A percentile compares a stretch with the other conserved stretches of the same genome.
These are phyloP conservation scores for Megaceryle alcyon DNA, from an alignment of 2,797 vertebrate species.

Conservation along the genomic window DNA sequence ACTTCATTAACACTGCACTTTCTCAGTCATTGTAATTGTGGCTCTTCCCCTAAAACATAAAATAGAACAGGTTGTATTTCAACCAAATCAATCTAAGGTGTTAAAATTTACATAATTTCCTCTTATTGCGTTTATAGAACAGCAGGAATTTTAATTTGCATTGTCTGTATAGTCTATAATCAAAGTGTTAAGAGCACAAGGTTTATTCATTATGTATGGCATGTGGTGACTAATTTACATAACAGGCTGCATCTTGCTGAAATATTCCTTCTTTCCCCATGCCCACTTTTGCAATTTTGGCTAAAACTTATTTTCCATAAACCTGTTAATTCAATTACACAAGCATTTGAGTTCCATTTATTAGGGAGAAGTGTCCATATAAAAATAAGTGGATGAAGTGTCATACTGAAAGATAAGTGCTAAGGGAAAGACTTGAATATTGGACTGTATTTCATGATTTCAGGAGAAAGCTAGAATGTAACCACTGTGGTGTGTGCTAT, in stretches of 20 bases:
- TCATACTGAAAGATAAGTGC: conserved; percentile 14
- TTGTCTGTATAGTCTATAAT: conserved; percentile 78
- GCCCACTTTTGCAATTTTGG: background rate
- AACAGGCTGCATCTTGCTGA: conserved; percentile 62
- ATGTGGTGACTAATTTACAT: conserved; percentile 68
- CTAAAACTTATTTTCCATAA: conserved; percentile 10
- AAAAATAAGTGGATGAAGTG: background rate
- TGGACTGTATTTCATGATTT: conserved; percentile 16
- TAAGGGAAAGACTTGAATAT: background rate
- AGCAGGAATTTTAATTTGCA: conserved; percentile 77
- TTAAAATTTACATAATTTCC: conserved; percentile 71
- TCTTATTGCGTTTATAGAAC: conserved; percentile 61
- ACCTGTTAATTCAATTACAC: conserved; percentile 16
- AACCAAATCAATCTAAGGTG: conserved; percentile 72
- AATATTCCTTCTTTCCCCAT: background rate
- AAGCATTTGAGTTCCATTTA: conserved; percentile 1
- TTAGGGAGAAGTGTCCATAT: background rate
- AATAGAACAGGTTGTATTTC: conserved; percentile 67
- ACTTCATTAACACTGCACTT: conserved; percentile 77
- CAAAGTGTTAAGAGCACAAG: conserved; percentile 75
- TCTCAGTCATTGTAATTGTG: conserved; percentile 79
- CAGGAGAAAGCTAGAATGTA: background rate
- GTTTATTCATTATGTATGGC: conserved; percentile 73
- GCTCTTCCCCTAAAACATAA: conserved; percentile 64
- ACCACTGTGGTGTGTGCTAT: background rate